Evolutionary conservation across 2,113 vertebrate species (phyloP).

Genomic region (Serinus canaria): DNA sequence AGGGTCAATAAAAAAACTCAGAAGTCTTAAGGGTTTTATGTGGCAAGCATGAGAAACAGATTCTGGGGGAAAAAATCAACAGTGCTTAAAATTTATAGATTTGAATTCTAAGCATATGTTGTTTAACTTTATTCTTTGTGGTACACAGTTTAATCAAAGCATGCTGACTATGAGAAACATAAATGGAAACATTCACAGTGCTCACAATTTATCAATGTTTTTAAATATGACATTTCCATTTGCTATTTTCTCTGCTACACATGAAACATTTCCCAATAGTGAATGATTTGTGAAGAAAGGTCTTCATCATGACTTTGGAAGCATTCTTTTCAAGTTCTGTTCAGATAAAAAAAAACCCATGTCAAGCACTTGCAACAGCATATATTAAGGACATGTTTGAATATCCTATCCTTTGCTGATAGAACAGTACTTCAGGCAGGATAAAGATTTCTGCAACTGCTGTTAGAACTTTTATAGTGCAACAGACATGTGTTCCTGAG

Average conservation of each 20-base stretch:
- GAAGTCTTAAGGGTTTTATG: neutral
- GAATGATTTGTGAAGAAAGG: neutral
- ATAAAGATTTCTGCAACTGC: neutral
- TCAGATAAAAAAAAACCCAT: neutral
- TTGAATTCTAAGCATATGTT: neutral
- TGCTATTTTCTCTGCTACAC: neutral
- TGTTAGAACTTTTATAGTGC: neutral
- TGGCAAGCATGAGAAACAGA: neutral
- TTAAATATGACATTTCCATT: neutral
- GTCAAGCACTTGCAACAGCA: neutral
- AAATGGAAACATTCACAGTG: neutral
- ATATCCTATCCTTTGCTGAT: neutral
- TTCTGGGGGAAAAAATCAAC: neutral
- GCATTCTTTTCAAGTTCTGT: neutral
- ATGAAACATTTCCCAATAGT: neutral
- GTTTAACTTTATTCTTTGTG: neutral
- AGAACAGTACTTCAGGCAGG: neutral
- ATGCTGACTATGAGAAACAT: neutral
- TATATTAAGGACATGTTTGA: neutral
- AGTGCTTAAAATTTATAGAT: neutral
- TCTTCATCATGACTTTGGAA: neutral
- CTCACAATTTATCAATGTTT: neutral
- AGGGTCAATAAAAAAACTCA: neutral
- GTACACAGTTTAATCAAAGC: neutral
- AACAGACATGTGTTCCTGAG: neutral